phyloP scores from a whole-genome alignment of 2,797 vertebrate genomes.

The Enteromius afrohamiltoni region DNA sequence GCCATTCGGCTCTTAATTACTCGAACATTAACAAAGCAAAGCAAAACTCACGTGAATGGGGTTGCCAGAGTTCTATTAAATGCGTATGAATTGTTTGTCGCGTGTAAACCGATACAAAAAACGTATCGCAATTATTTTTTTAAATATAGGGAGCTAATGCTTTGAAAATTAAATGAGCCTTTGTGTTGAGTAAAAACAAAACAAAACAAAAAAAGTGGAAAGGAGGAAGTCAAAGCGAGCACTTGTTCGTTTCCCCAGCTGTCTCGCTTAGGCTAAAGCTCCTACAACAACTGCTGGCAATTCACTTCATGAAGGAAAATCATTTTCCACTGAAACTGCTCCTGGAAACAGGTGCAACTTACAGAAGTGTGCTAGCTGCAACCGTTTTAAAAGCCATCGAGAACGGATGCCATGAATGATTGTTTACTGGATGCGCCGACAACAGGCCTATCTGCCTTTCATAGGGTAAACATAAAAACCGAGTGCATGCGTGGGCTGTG shows the following conservation, averaged over 20 bases:
- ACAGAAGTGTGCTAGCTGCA: neutral
- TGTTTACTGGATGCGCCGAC: neutral
- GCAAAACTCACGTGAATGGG: too few species aligned
- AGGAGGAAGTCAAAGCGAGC: neutral
- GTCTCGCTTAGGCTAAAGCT: neutral
- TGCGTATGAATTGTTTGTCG: neutral
- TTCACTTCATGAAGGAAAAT: constrained; percentile 32
- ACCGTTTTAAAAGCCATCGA: neutral
- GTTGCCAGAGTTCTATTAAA: neutral
- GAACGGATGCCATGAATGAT: neutral
- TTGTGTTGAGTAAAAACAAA: neutral
- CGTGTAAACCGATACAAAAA: neutral
- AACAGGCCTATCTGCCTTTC: neutral
- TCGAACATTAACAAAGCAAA: neutral
- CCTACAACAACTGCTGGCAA: neutral
- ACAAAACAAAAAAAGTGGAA: neutral
- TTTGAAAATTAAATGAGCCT: neutral
- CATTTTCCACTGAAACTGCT: constrained; percentile 58
- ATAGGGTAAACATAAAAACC: neutral
- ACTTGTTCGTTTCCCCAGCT: constrained; percentile 25
- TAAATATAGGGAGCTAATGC: neutral
- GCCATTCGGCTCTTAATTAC: neutral
- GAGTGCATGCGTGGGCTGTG: neutral
- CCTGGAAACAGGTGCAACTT: constrained; percentile 42
- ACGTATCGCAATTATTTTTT: neutral